These are phyloP conservation scores for Falcunculus frontatus DNA, from an alignment of 2,113 vertebrate species.

Conservation along the genomic window DNA sequence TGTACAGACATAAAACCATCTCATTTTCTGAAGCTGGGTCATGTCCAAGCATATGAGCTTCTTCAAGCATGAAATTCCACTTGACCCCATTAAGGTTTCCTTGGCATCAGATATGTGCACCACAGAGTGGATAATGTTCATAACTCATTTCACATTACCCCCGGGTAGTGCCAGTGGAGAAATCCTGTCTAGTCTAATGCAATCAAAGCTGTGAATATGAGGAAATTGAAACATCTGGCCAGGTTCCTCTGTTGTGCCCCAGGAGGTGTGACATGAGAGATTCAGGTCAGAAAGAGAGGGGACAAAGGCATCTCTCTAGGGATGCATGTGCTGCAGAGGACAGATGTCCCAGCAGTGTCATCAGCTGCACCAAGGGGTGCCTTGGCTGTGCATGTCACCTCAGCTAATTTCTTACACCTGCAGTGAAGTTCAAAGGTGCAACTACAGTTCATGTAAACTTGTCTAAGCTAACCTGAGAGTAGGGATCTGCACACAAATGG, in stretches of 20 bases:
- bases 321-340: not conserved
- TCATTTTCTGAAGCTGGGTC: conserved; percentile 68
- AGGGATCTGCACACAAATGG: not conserved
- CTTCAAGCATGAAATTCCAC: conserved; percentile 76
- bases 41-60: conserved; percentile 70
- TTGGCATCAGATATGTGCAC: conserved; percentile 55
- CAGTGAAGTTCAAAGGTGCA: not conserved
- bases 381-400: not conserved
- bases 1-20: conserved; percentile 37
- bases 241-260: not conserved
- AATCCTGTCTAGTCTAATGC: conserved; percentile 53
- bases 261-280: not conserved
- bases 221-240: conserved; percentile 50
- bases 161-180: conserved; percentile 57
- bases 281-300: not conserved
- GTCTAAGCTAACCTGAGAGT: not conserved
- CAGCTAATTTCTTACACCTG: not conserved
- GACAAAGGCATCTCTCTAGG: not conserved
- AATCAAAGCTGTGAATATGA: conserved; percentile 39
- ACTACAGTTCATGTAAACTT: not conserved
- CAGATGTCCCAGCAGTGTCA: not conserved
- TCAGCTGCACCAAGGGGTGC: not conserved
- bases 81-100: conserved; percentile 73
- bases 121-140: conserved; percentile 68
- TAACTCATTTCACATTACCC: conserved; percentile 70